Conservation (phyloP, 1,140 invertebrate genomes). For the Microvelia longipes region DNA sequence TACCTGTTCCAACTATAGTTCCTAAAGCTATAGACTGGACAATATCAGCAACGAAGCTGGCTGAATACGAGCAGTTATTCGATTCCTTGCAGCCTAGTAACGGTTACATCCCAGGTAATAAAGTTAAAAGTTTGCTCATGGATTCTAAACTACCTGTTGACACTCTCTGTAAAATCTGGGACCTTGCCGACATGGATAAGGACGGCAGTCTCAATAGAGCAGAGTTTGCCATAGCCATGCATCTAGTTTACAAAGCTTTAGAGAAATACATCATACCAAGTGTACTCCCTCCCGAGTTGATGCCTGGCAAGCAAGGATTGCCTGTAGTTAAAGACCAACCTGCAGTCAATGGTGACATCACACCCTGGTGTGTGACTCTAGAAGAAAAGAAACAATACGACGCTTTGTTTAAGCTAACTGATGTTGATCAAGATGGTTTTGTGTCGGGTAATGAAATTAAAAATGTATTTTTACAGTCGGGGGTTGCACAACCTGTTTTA, state of each 20-base stretch:
- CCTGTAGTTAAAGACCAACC: not conserved
- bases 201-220: slow-evolving; percentile 88
- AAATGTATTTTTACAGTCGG: slow-evolving; percentile 83
- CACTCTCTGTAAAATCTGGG: slow-evolving; percentile 89
- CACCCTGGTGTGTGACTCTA: slow-evolving; percentile 52
- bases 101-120: slow-evolving; percentile 78
- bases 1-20: slow-evolving; percentile 3
- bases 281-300: slow-evolving; percentile 59
- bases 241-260: slow-evolving; percentile 82
- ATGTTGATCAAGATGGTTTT: slow-evolving; percentile 85
- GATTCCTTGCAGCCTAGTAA: slow-evolving; percentile 71
- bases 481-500: slow-evolving; percentile 69
- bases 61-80: slow-evolving; percentile 86
- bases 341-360: not conserved
- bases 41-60: slow-evolving; percentile 61
- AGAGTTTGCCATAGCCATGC: slow-evolving; percentile 91
- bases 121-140: slow-evolving; percentile 75
- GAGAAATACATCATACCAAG: slow-evolving; percentile 82
- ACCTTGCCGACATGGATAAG: slow-evolving; percentile 88
- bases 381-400: slow-evolving; percentile 70
- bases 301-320: slow-evolving; percentile 38
- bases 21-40: slow-evolving; percentile 50
- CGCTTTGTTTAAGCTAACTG: slow-evolving; percentile 71
- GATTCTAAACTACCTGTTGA: slow-evolving; percentile 84
- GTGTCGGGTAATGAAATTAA: slow-evolving; percentile 84